Evolutionary conservation across 2,888 invertebrate genomes (phyloP), one percentile per base, ranked within the genome.

Genomic region (Augiades crinisus): DNA sequence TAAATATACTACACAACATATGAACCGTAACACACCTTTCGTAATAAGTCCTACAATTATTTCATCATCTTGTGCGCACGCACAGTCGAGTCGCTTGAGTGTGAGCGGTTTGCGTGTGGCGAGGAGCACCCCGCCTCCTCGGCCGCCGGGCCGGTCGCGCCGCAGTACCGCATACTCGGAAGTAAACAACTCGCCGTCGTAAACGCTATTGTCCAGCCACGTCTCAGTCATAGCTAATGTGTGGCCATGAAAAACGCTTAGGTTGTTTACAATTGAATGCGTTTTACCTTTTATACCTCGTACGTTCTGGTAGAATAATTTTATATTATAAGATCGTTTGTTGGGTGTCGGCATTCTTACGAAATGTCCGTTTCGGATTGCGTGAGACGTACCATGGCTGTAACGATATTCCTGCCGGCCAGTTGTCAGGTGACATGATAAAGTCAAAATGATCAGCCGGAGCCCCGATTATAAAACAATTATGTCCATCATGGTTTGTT

Each of bases 91-190:
- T 12, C 31, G 31, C 5, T 12, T n/a, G 3, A 31, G 31, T 31
- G 31, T 10, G 31, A 31, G 12, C 10, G 31, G 31, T 5, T n/a
- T n/a, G 31, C n/a, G n/a, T 5, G 31, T 12, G 31, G 31, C 31
- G 31, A 31, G 31, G 10, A 31, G 31, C 31, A 31, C 31, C 31
- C 31, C 31, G 2, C 31, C 31, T 5, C 31, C 31, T 2, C 31
- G 31, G 10, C 31, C 31, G 2, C 51, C 50, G 57, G 53, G 62
- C 12, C 31, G n/a, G 31, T 31, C 31, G n/a, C 31, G 10, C 10
- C 31, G 31, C 3, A 31, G 12, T 12, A 31, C 31, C 10, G 31
- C 2, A n/a, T n/a, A 31, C 3, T 31, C 12, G 5, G 31, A 2
- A 7, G 31, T 2, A 12, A 31, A 31, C 10, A 31, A 3, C 12